Base-by-base conservation (phyloP, 2,888 invertebrate genomes). In the Monopis laevigella region DNA sequence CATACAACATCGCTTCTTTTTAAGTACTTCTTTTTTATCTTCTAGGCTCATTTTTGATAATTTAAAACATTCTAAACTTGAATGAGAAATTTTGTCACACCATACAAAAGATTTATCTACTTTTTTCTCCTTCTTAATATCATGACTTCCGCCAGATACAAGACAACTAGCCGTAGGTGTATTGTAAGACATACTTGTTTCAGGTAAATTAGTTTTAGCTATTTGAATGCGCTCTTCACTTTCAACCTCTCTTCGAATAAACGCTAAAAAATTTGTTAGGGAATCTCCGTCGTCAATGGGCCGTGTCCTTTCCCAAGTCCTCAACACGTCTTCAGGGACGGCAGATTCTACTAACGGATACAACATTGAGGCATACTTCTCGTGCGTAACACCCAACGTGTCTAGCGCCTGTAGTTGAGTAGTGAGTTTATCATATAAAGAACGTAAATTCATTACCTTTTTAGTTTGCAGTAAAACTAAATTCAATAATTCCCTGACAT, bases 181-280 rank as follows among this genome's bases (percentile, higher is more conserved):
- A 4, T 6, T 14, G 14, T 6, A 5, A 29, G n/a, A n/a, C 5
- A 11, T 7, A 24, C n/a, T 6, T 28, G 28, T 3, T 12, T 28
- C 28, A 6, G 28, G 4, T 6, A 12, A 4, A 12, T 6, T 11
- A 10, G 10, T 28, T 28, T 28, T 28, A 4, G 28, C 28, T 3
- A 28, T 28, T 28, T 28, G 14, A 12, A 32, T 32, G 3, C 14
- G n/a, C 13, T 32, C 32, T 13, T 32, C 32, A 13, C 13, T 32
- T 10, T 32, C 32, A 3, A 32, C 32, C 16, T 32, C 32, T 32
- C 16, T 6, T 3, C 10, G 13, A 5, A 32, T 32, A 13, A 32
- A 32, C 8, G 3, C 10, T 32, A 32, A 13, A 3, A 32, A 16
- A 12, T 13, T 32, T 13, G 14, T 6, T 8, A 13, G 11, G 4